Evolutionary conservation across 2,113 vertebrate genomes (phyloP).

Genomic region (Hyaena hyaena): DNA sequence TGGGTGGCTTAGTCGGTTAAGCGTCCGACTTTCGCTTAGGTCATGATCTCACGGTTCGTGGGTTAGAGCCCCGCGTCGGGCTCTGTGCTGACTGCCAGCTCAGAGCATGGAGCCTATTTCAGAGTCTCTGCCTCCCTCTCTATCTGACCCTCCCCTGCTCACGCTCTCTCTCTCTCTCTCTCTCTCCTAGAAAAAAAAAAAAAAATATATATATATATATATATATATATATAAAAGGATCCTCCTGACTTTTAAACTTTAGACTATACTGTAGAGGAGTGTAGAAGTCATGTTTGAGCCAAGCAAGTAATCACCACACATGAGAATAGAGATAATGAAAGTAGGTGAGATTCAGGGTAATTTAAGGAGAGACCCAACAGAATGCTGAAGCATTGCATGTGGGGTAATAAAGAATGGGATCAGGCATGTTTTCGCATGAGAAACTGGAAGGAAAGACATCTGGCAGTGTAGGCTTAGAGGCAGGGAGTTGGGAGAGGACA

Average conservation of each 20-base stretch:
- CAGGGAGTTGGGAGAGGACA: rapidly evolving
- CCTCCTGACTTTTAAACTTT: neutral
- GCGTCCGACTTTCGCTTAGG: too few species aligned
- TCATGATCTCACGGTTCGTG: too few species aligned
- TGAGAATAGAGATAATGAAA: neutral
- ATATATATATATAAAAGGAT: neutral
- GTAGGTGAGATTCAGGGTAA: neutral
- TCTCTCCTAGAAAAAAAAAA: too few species aligned
- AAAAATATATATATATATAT: too few species aligned
- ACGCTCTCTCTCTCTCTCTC: too few species aligned
- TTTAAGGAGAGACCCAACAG: neutral
- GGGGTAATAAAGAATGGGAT: neutral
- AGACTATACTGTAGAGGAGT: neutral
- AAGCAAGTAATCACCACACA: neutral
- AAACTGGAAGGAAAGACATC: neutral
- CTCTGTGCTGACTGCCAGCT: too few species aligned
- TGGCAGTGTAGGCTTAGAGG: neutral
- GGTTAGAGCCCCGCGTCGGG: too few species aligned
- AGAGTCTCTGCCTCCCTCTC: too few species aligned
- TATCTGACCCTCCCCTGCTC: too few species aligned
- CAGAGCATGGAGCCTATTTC: too few species aligned
- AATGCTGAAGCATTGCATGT: neutral
- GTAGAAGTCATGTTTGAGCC: neutral
- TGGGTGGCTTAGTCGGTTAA: too few species aligned
- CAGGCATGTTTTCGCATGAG: neutral